These are phyloP conservation scores for Nannoperca australis DNA, from an alignment of 2,797 vertebrate species.

Conservation along the genomic window DNA sequence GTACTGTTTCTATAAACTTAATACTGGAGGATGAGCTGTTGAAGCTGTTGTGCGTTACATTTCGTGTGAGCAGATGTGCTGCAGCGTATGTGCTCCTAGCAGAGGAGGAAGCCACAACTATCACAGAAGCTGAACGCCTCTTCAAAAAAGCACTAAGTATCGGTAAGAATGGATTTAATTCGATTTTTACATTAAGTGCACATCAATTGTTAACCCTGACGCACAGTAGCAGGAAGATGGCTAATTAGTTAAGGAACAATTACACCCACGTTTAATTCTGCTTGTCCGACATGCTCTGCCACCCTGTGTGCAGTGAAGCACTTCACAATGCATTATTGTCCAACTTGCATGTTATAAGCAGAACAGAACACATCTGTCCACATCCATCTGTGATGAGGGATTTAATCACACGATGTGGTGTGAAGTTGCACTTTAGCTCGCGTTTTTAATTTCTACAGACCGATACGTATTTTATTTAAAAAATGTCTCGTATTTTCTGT, in stretches of 20 bases:
- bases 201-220: not conserved
- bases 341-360: conserved; percentile 1
- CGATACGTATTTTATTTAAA: not conserved
- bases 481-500: conserved; percentile 19
- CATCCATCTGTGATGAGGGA: not conserved
- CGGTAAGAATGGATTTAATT: conserved; percentile 80
- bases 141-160: conserved; percentile 97
- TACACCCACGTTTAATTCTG: not conserved
- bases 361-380: not conserved
- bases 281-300: not conserved
- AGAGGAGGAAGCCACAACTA: conserved; percentile 98
- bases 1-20: not conserved
- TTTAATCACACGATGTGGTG: not conserved
- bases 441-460: not conserved
- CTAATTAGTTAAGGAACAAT: not conserved
- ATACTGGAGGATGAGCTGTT: not conserved
- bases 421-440: not conserved
- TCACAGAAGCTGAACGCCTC: conserved; percentile 95
- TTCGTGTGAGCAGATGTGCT: conserved; percentile 86
- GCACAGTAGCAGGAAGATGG: no score
- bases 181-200: not conserved
- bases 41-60: no score
- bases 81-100: conserved; percentile 96
- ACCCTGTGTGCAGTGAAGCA: not conserved
- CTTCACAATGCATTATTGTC: not conserved